These are phyloP conservation scores for Pseudomugil tenellus DNA, from an alignment of 2,797 vertebrate species.

Conservation along the genomic window DNA sequence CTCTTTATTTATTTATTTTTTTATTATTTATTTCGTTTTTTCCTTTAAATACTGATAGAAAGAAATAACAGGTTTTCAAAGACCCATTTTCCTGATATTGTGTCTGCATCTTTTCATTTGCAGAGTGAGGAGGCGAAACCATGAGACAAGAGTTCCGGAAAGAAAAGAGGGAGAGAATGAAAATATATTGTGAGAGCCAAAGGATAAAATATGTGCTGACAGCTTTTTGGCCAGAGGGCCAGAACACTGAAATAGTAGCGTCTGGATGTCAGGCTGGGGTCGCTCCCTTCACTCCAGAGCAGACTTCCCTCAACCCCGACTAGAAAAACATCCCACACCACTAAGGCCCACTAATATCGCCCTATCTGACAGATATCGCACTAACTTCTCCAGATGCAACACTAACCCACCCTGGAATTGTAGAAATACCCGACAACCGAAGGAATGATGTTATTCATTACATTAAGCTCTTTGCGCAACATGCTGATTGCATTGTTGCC, in stretches of 20 bases:
- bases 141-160: slow-evolving; percentile 41
- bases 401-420: slow-evolving; percentile 24
- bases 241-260: slow-evolving; percentile 74
- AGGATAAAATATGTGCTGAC: slow-evolving; percentile 79
- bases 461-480: slow-evolving; percentile 1
- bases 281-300: slow-evolving; percentile 63
- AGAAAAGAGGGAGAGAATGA: slow-evolving; percentile 39
- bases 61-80: background rate
- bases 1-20: too few relatives aligned
- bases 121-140: slow-evolving; percentile 15
- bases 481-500: background rate
- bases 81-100: background rate
- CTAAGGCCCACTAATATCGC: slow-evolving; percentile 45
- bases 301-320: slow-evolving; percentile 63
- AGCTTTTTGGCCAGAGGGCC: slow-evolving; percentile 75
- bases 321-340: slow-evolving; percentile 60
- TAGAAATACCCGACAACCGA: background rate
- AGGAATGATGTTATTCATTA: background rate
- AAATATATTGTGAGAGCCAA: slow-evolving; percentile 65
- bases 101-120: slow-evolving; percentile 21
- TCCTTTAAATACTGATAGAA: background rate
- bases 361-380: slow-evolving; percentile 52
- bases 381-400: slow-evolving; percentile 37
- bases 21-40: too few relatives aligned
- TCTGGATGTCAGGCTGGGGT: slow-evolving; percentile 74